Evolutionary conservation across 2,113 vertebrate genomes (phyloP).

Genomic region (Chlorodrepanis virens): DNA sequence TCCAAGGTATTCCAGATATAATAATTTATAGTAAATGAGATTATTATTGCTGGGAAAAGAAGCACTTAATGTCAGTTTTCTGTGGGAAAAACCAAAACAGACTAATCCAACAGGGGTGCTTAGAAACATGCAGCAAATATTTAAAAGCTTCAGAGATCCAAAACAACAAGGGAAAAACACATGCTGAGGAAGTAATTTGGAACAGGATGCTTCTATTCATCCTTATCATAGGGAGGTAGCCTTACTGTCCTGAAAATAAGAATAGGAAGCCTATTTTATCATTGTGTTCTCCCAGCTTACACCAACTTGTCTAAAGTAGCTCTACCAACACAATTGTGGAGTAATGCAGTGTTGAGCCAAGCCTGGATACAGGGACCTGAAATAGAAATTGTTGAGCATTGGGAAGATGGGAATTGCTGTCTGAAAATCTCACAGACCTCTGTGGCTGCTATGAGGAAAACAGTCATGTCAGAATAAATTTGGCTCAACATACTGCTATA

Average conservation of each 20-base stretch:
- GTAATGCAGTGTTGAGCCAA: background rate
- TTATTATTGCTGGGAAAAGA: conserved; percentile 77
- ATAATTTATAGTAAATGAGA: conserved; percentile 75
- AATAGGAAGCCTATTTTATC: background rate
- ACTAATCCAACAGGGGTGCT: conserved; percentile 10
- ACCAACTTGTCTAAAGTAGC: background rate
- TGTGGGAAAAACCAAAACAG: conserved; percentile 55
- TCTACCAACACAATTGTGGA: background rate
- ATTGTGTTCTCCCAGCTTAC: background rate
- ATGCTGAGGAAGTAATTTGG: conserved; percentile 26
- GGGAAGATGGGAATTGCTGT: background rate
- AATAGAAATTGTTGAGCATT: background rate
- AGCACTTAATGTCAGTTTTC: conserved; percentile 67
- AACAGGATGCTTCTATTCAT: background rate
- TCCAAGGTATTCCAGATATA: conserved; percentile 70
- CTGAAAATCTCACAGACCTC: background rate
- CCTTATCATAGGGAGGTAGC: background rate
- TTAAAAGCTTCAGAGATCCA: conserved; percentile 44
- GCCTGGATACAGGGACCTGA: background rate
- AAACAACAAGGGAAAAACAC: conserved; percentile 17
- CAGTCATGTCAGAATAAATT: background rate
- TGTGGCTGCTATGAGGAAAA: background rate
- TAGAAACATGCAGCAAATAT: conserved; percentile 24
- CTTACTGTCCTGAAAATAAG: background rate
- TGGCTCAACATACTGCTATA: background rate